Conservation (phyloP, 2,113 vertebrate species). For the Pygoscelis antarcticus region DNA sequence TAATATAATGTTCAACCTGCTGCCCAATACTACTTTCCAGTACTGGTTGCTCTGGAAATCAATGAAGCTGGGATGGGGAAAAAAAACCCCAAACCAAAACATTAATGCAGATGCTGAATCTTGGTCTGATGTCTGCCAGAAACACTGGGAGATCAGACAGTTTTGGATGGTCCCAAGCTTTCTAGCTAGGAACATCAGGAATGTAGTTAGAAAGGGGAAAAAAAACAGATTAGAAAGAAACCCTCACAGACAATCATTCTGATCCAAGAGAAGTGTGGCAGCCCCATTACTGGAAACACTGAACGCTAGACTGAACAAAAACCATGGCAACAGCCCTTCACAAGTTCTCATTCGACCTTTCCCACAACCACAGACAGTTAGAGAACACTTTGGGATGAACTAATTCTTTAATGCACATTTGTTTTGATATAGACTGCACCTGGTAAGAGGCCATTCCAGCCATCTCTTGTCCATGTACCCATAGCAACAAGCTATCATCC, state of each 20-base stretch:
- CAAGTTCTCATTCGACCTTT: background rate
- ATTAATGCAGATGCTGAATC: background rate
- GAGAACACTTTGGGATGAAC: background rate
- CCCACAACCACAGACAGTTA: background rate
- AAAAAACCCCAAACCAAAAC: background rate
- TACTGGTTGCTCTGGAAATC: background rate
- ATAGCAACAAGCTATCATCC: background rate
- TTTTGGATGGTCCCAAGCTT: background rate
- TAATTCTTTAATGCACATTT: background rate
- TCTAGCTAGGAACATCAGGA: background rate
- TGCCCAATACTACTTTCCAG: background rate
- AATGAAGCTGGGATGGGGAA: background rate
- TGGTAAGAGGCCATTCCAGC: background rate
- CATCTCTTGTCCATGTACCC: fast-evolving
- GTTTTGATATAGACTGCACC: background rate
- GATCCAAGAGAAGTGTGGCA: background rate
- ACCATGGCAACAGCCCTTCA: background rate
- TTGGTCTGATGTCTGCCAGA: background rate
- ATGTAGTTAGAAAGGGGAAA: background rate
- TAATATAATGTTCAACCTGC: fast-evolving
- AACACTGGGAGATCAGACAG: background rate
- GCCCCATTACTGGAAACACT: background rate
- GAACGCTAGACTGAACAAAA: background rate
- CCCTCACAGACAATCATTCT: background rate
- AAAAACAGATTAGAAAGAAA: background rate